Percentiles rank a stretch among this genome's conserved stretches.
Conservation (phyloP, 2,797 vertebrate species). For the Molossus alvarezi region DNA sequence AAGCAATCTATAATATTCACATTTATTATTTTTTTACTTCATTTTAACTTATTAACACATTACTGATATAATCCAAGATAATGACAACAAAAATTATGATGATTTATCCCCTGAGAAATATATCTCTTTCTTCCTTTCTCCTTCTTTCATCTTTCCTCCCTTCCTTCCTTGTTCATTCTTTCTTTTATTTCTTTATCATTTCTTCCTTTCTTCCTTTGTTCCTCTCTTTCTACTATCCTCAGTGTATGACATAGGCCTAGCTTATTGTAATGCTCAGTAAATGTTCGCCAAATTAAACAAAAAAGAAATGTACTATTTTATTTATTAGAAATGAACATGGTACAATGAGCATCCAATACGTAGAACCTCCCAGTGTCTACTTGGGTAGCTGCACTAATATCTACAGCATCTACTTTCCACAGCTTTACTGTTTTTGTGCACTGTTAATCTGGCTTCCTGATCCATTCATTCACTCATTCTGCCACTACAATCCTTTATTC, state of each 20-base stretch:
- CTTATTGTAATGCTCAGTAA: neutral
- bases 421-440: neutral
- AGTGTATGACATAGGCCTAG: neutral
- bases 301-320: conserved; percentile 30
- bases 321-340: neutral
- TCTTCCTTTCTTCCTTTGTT: neutral
- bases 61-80: neutral
- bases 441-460: neutral
- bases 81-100: neutral
- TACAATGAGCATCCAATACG: neutral
- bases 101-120: neutral
- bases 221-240: neutral
- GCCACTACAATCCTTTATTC: neutral
- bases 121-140: neutral
- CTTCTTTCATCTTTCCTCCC: neutral
- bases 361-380: neutral
- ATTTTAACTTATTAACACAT: neutral
- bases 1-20: neutral
- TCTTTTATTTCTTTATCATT: neutral
- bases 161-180: neutral
- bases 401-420: neutral
- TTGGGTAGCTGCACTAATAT: neutral
- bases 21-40: neutral
- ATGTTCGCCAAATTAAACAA: conserved; percentile 41
- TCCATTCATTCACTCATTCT: neutral